A percentile compares a stretch with the other conserved stretches of the same genome.
Evolutionary conservation across 2,888 invertebrate species (phyloP).

Genomic region (Palloptera scutellata): DNA sequence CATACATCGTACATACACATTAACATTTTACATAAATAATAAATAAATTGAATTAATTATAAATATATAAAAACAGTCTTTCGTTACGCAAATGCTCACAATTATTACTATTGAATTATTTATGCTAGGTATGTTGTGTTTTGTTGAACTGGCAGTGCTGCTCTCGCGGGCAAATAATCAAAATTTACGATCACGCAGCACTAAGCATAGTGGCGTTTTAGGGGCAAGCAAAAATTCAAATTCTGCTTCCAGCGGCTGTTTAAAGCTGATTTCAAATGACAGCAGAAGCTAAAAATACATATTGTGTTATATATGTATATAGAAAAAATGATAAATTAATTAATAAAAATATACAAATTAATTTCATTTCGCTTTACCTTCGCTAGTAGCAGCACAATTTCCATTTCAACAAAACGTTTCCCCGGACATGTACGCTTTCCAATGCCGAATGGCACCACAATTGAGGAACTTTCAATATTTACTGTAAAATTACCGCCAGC

Average conservation of each 20-base stretch:
- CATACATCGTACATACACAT: conserved; percentile 11
- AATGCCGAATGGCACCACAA: conserved; percentile 82
- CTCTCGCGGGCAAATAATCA: conserved; percentile 30
- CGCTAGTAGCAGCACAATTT: conserved; percentile 76
- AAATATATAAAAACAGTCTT: conserved; percentile 49
- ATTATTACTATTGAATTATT: conserved; percentile 48
- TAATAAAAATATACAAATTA: neutral
- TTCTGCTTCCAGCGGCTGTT: conserved; percentile 75
- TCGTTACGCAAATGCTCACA: conserved; percentile 51
- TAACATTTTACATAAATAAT: conserved; percentile 17
- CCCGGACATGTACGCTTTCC: conserved; percentile 86
- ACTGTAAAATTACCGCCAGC: conserved; percentile 58
- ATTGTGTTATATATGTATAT: neutral
- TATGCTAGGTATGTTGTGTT: neutral
- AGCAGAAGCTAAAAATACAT: conserved; percentile 68
- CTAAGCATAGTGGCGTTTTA: conserved; percentile 75
- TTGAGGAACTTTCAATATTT: conserved; percentile 66
- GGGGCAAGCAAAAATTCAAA: conserved; percentile 86
- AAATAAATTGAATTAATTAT: conserved; percentile 7
- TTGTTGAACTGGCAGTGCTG: neutral
- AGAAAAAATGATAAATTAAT: neutral
- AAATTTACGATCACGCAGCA: conserved; percentile 69
- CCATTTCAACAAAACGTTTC: conserved; percentile 82
- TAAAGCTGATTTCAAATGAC: conserved; percentile 75
- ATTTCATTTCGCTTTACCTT: conserved; percentile 66